These are phyloP conservation scores for Nycticryphes semicollaris DNA, from an alignment of 2,113 vertebrate species.

Conservation along the genomic window DNA sequence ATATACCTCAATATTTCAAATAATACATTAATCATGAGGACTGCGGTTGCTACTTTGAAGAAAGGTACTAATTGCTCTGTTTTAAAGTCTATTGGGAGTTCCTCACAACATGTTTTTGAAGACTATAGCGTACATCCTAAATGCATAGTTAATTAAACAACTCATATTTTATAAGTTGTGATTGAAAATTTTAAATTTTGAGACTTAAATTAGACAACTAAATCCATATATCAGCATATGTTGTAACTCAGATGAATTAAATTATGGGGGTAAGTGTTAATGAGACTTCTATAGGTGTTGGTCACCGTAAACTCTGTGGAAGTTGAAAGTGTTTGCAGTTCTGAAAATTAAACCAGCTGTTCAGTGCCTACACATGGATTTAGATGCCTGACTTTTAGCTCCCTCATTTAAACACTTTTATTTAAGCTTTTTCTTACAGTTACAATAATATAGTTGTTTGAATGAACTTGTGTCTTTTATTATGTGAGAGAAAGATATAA, in stretches of 20 bases:
- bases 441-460: slow-evolving; percentile 8
- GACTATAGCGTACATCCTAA: not conserved
- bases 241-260: slow-evolving; percentile 25
- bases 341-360: slow-evolving; percentile 44
- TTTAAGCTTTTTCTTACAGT: slow-evolving; percentile 30
- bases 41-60: not conserved
- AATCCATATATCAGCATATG: not conserved
- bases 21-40: not conserved
- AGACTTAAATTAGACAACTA: not conserved
- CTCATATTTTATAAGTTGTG: not conserved
- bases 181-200: not conserved
- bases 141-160: not conserved
- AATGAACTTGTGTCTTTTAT: not conserved
- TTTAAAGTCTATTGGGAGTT: not conserved
- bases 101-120: not conserved
- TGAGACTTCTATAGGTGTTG: not conserved
- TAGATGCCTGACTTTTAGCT: slow-evolving; percentile 33
- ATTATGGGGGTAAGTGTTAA: not conserved
- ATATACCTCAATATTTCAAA: not conserved
- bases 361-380: slow-evolving; percentile 46
- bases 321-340: not conserved
- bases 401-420: not conserved
- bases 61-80: not conserved
- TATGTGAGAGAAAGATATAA: slow-evolving; percentile 19
- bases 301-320: slow-evolving; percentile 13